These are phyloP conservation scores for Lepidocyrtinus sp. DNA, from an alignment of 2,888 invertebrate species.

Conservation along the genomic window DNA sequence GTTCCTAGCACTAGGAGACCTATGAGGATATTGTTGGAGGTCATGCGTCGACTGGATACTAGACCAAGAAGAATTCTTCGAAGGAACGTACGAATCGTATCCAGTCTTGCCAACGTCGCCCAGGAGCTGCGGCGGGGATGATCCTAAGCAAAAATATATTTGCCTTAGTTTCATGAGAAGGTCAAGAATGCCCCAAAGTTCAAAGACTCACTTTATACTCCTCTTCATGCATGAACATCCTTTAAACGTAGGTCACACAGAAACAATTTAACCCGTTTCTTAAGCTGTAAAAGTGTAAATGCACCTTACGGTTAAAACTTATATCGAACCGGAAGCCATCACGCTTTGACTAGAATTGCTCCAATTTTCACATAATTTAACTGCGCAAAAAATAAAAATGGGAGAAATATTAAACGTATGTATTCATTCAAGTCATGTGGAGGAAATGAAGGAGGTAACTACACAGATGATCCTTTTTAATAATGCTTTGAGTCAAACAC, in stretches of 20 bases:
- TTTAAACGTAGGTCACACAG: conserved; percentile 11
- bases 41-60: conserved; percentile 44
- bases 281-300: too few relatives aligned
- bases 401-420: too few relatives aligned
- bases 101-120: conserved; percentile 5
- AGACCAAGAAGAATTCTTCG: conserved; percentile 16
- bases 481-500: neutral
- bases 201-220: conserved; percentile 34
- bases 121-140: conserved; percentile 32
- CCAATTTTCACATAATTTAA: too few relatives aligned
- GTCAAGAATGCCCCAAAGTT: too few relatives aligned
- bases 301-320: too few relatives aligned
- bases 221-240: conserved; percentile 31
- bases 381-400: too few relatives aligned
- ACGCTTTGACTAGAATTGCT: too few relatives aligned
- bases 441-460: conserved; percentile 1
- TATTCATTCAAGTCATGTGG: neutral
- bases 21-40: conserved; percentile 41
- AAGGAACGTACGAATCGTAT: conserved; percentile 32
- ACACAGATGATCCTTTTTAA: conserved; percentile 1
- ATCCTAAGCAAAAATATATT: conserved; percentile 25
- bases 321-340: too few relatives aligned
- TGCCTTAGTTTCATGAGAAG: too few relatives aligned
- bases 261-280: too few relatives aligned
- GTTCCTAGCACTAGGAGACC: conserved; percentile 40